Base-by-base conservation (phyloP, 2,888 invertebrate species). In the Acleris literana region DNA sequence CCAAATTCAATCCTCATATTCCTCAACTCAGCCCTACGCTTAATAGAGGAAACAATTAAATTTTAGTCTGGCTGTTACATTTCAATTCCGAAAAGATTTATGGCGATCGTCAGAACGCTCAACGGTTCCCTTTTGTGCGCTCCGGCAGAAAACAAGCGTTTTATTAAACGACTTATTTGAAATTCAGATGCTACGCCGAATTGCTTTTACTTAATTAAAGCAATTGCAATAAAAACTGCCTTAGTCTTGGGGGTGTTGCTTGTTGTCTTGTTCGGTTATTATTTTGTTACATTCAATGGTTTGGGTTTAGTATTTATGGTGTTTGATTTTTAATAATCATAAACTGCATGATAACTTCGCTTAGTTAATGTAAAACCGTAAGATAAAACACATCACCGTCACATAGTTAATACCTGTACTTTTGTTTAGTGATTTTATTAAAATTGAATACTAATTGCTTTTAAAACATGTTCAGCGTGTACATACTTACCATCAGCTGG, bases 161-260 rank as follows among this genome's bases (percentile, higher is more conserved):
- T 66, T 63, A 69, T 66, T 66, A 66, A 69, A 63, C 63, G 69
- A 63, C 63, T 66, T 66, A 69, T 69, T 69, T 66, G 69, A 69
- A 69, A 66, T 66, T 69, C 69, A 69, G 66, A 69, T 69, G 65
- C 61, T 43, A 13, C 29, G 52, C 60, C 64, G 54, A 68, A 65
- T 68, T 51, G 65, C 65, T 65, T 63, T 62, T 62, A 68, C 61
- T 68, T 65, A 65, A 68, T 68, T 64, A 64, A 63, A 61, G 46
- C 25, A 7, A 60, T 57, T 55, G 54, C 54, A 68, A 61, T 62
- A 58, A 65, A 65, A 57, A 62, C 56, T 54, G 56, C 18, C 49
- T 56, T 55, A 39, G 22, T 39, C 22, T 16, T 56, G 56, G 33
- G 60, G 17, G 49, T 55, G 16, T 13, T 25, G 13, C 11, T 43